phyloP scores from a whole-genome alignment of 1,140 invertebrate genomes.

The Calephelis virginiensis region DNA sequence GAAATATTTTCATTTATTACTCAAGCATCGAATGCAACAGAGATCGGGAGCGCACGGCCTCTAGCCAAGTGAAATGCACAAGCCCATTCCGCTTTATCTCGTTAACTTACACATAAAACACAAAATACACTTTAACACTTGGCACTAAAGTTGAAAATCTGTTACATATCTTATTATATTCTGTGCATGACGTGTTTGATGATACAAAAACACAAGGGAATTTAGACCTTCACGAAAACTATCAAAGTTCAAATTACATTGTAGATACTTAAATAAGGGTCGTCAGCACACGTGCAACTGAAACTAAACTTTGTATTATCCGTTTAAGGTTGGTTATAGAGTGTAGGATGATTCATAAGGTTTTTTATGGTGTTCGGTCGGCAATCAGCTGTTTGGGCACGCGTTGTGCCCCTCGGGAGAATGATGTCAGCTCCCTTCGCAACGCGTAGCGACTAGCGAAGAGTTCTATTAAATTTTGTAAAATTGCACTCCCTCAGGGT shows the following conservation, averaged over 20 bases:
- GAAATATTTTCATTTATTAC: constrained; percentile 59
- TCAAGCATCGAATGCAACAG: constrained; percentile 44
- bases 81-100: constrained; percentile 73
- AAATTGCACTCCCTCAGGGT: constrained; percentile 49
- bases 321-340: constrained; percentile 37
- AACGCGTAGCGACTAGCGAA: constrained; percentile 33
- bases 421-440: constrained; percentile 64
- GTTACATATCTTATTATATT: constrained; percentile 37
- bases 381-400: constrained; percentile 75
- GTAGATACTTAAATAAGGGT: constrained; percentile 48
- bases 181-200: constrained; percentile 54
- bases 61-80: constrained; percentile 71
- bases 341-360: constrained; percentile 38
- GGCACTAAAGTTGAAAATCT: constrained; percentile 36
- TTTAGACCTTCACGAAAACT: constrained; percentile 39
- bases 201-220: constrained; percentile 33
- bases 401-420: constrained; percentile 59
- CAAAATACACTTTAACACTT: constrained; percentile 26
- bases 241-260: constrained; percentile 48
- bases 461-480: constrained; percentile 64
- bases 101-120: constrained; percentile 40
- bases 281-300: constrained; percentile 24
- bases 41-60: constrained; percentile 52
- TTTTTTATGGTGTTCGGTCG: constrained; percentile 69
- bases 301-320: constrained; percentile 24